These are phyloP conservation scores for Eidolon helvum DNA, from an alignment of 2,113 vertebrate species.

Conservation along the genomic window DNA sequence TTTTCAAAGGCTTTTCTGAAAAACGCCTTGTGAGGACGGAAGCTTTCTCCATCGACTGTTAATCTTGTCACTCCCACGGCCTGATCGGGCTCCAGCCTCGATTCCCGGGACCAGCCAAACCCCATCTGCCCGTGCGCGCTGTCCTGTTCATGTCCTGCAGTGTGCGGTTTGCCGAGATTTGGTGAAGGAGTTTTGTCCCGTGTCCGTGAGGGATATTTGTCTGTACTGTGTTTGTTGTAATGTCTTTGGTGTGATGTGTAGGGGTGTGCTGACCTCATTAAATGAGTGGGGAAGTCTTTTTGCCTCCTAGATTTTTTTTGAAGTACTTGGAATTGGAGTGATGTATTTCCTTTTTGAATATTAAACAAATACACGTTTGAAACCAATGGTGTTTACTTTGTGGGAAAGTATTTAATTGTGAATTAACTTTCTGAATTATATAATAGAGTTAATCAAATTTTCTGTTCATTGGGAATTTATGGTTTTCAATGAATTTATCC, in stretches of 20 bases:
- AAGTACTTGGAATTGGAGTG: background rate
- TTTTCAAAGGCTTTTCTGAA: background rate
- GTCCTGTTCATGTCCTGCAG: background rate
- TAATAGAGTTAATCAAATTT: background rate
- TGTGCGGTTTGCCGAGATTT: background rate
- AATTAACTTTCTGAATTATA: background rate
- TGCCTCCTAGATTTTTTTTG: background rate
- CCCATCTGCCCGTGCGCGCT: background rate
- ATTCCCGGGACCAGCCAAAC: background rate
- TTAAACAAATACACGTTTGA: background rate
- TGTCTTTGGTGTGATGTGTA: background rate
- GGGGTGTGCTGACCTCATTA: background rate
- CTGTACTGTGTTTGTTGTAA: background rate
- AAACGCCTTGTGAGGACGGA: background rate
- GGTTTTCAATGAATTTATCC: background rate
- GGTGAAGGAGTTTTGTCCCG: background rate
- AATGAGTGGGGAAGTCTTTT: background rate
- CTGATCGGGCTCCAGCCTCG: background rate
- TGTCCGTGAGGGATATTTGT: background rate
- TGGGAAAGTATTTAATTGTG: background rate
- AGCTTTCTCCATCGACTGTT: background rate
- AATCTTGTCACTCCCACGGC: too few species aligned
- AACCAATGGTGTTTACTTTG: background rate
- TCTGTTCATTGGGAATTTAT: background rate
- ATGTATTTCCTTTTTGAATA: background rate